These are phyloP conservation scores for Scortum barcoo DNA, from an alignment of 2,113 vertebrate species.

Conservation along the genomic window DNA sequence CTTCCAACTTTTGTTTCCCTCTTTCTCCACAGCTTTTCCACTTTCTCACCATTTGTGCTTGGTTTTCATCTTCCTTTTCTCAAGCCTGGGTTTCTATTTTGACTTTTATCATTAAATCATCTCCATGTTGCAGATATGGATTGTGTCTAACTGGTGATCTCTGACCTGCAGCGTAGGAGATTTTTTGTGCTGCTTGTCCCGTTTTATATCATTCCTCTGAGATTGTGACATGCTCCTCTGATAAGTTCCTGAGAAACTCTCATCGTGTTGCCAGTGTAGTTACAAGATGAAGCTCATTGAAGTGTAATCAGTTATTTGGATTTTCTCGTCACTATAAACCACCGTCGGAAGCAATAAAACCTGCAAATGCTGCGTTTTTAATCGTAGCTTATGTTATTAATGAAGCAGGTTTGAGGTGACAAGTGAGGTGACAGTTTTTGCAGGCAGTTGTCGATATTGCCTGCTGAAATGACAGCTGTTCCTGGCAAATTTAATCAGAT, in stretches of 20 bases:
- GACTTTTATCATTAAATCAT: neutral
- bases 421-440: slow-evolving; percentile 20
- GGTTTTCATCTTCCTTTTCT: neutral
- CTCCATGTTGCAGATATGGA: no score
- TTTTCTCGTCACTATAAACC: neutral
- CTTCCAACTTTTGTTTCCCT: neutral
- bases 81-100: neutral
- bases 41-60: no score
- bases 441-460: neutral
- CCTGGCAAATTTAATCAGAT: slow-evolving; percentile 12
- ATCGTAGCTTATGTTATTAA: slow-evolving; percentile 10
- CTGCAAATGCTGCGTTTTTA: neutral
- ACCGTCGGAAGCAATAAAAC: neutral
- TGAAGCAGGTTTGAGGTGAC: slow-evolving; percentile 12
- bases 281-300: neutral
- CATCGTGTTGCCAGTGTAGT: neutral
- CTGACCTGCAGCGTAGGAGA: neutral
- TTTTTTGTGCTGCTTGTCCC: neutral
- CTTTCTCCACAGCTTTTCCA: neutral
- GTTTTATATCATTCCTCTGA: neutral
- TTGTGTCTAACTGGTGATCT: neutral
- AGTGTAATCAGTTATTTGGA: neutral
- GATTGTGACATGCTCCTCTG: neutral
- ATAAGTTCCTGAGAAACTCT: neutral
- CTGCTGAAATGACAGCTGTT: slow-evolving; percentile 4